Conservation (phyloP, 2,797 vertebrate genomes). For the Sciurus vulgaris region DNA sequence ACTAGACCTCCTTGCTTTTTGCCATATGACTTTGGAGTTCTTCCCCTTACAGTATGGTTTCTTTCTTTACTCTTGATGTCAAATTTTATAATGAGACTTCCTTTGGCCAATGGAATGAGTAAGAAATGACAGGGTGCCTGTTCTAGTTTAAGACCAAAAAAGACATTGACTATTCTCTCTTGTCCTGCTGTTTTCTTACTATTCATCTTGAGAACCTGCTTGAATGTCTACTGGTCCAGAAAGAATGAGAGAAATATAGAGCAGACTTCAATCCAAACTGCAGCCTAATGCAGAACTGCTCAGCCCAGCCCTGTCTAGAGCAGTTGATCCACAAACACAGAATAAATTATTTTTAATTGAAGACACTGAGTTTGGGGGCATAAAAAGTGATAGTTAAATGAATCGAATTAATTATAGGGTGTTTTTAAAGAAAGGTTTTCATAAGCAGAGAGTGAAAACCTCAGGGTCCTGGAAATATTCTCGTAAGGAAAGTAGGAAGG, state of each 20-base stretch:
- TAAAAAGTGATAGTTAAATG: neutral
- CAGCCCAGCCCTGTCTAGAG: too few species aligned
- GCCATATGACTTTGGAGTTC: neutral
- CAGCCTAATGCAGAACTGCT: neutral
- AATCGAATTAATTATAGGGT: neutral
- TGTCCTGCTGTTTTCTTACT: neutral
- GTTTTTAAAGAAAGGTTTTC: neutral
- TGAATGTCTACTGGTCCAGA: neutral
- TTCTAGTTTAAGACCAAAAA: neutral
- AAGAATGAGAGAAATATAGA: neutral
- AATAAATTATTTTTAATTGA: slow-evolving; percentile 23
- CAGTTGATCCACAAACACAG: neutral
- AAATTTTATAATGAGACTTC: neutral
- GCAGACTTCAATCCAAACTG: neutral
- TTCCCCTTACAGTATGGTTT: neutral
- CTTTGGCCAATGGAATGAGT: neutral
- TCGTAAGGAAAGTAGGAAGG: neutral
- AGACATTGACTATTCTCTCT: neutral
- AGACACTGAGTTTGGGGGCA: neutral
- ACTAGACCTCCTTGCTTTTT: neutral
- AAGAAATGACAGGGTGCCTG: neutral
- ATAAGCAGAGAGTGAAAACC: neutral
- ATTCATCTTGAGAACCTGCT: neutral
- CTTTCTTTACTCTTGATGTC: neutral
- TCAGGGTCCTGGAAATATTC: neutral